A percentile compares a stretch with the other conserved stretches of the same genome.
These are phyloP conservation scores for Drosophila seclusa DNA, from an alignment of 2,888 invertebrate genomes.

Conservation along the genomic window DNA sequence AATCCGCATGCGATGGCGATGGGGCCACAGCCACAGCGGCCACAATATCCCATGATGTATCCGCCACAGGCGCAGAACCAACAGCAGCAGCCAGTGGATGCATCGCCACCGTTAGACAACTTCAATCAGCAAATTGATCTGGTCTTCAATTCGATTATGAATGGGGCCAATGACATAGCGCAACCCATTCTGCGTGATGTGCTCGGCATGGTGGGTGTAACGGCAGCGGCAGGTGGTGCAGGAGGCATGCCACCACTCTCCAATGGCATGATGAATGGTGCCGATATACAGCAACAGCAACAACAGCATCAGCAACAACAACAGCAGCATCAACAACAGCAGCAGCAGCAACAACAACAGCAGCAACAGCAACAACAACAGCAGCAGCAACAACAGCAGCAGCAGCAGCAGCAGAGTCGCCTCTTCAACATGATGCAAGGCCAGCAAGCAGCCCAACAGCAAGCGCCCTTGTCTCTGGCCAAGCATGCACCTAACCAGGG, in stretches of 20 bases:
- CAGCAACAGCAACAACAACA: slow-evolving; percentile 49
- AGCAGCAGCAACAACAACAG: slow-evolving; percentile 42
- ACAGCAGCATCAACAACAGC: slow-evolving; percentile 51
- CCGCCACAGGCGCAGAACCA: slow-evolving; percentile 62
- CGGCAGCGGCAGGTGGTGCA: slow-evolving; percentile 33
- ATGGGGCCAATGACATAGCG: slow-evolving; percentile 83
- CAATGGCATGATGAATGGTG: slow-evolving; percentile 66
- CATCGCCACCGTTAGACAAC: slow-evolving; percentile 77
- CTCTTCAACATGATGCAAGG: slow-evolving; percentile 69
- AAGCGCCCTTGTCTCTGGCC: slow-evolving; percentile 28
- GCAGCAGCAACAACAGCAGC: slow-evolving; percentile 17
- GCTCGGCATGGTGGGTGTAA: slow-evolving; percentile 81
- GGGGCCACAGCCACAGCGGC: slow-evolving; percentile 67
- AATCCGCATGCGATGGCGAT: slow-evolving; percentile 56
- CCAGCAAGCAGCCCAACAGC: slow-evolving; percentile 52
- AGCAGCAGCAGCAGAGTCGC: slow-evolving; percentile 57
- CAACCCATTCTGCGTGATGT: slow-evolving; percentile 84
- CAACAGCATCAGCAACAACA: slow-evolving; percentile 50
- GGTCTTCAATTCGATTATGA: slow-evolving; percentile 84
- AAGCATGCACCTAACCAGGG: slow-evolving; percentile 50
- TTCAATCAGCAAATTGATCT: slow-evolving; percentile 85
- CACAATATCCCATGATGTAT: slow-evolving; percentile 73
- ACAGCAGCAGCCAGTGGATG: slow-evolving; percentile 68
- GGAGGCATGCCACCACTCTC: slow-evolving; percentile 46
- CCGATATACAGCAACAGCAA: slow-evolving; percentile 61